Conservation (phyloP, 2,888 invertebrate genomes). For the Rotaria sp. region DNA sequence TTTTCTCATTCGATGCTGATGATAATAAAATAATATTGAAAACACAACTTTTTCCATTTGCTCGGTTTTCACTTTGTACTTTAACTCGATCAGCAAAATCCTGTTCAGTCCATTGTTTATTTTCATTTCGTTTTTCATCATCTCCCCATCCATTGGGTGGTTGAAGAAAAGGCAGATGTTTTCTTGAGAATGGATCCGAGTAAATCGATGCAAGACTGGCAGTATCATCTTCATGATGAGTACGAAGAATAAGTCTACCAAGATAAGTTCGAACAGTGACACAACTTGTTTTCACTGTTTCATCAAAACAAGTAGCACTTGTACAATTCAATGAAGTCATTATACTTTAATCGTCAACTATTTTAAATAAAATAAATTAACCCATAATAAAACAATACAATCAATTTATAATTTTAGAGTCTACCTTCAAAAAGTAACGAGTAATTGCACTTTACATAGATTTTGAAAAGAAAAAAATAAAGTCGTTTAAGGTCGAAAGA, state of each 20-base stretch:
- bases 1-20: not conserved
- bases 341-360: too few species aligned
- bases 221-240: not conserved
- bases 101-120: not conserved
- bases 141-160: not conserved
- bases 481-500: too few species aligned
- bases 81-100: not conserved
- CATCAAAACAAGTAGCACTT: not conserved
- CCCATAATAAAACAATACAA: too few species aligned
- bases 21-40: not conserved
- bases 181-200: not conserved
- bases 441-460: too few species aligned
- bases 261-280: not conserved
- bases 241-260: not conserved
- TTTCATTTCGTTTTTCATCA: not conserved
- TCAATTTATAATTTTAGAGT: too few species aligned
- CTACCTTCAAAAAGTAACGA: too few species aligned
- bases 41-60: not conserved
- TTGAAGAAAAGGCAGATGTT: not conserved
- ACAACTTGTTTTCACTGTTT: not conserved
- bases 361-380: too few species aligned
- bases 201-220: not conserved
- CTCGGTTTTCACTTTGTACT: not conserved
- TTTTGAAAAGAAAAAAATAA: too few species aligned
- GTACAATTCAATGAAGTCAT: too few species aligned